Evolutionary conservation across 2,797 vertebrate species (phyloP).

Genomic region (Aeoliscus strigatus): DNA sequence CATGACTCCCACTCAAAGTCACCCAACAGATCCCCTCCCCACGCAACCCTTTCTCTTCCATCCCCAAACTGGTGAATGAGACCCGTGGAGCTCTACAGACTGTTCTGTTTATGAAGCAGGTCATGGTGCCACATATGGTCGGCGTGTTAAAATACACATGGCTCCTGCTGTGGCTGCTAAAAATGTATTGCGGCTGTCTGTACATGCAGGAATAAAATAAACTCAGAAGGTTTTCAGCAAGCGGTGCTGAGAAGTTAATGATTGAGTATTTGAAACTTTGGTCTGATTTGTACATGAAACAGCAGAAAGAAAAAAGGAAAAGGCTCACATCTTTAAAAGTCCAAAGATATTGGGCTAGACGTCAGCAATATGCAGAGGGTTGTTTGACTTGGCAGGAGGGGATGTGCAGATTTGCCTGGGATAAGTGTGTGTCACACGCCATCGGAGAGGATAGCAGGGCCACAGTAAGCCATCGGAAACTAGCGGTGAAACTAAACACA

Average conservation of each 20-base stretch:
- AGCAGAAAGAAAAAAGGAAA: slow-evolving; percentile 47
- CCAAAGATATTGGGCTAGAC: slow-evolving; percentile 73
- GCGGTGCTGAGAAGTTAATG: slow-evolving; percentile 74
- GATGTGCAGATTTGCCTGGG: slow-evolving; percentile 62
- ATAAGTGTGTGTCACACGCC: slow-evolving; percentile 74
- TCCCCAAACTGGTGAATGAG: slow-evolving; percentile 55
- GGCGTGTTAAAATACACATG: slow-evolving; percentile 76
- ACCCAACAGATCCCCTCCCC: slow-evolving; percentile 40
- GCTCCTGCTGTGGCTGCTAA: slow-evolving; percentile 74
- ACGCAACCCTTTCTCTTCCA: slow-evolving; percentile 33
- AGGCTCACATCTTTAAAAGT: slow-evolving; percentile 62
- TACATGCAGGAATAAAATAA: slow-evolving; percentile 80
- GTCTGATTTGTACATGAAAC: slow-evolving; percentile 71
- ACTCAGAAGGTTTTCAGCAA: slow-evolving; percentile 73
- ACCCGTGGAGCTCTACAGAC: slow-evolving; percentile 59
- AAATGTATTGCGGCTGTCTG: slow-evolving; percentile 80
- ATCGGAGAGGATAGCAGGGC: slow-evolving; percentile 65
- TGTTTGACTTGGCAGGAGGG: slow-evolving; percentile 75
- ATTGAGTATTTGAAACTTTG: slow-evolving; percentile 76
- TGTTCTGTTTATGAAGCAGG: slow-evolving; percentile 76
- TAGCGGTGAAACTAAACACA: slow-evolving; percentile 75
- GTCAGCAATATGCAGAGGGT: slow-evolving; percentile 66
- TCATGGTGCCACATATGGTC: slow-evolving; percentile 78
- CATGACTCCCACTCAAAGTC: slow-evolving; percentile 56
- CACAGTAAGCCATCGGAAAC: slow-evolving; percentile 73